Base-by-base conservation (phyloP, 2,797 vertebrate genomes). In the Phrynocephalus forsythii region DNA sequence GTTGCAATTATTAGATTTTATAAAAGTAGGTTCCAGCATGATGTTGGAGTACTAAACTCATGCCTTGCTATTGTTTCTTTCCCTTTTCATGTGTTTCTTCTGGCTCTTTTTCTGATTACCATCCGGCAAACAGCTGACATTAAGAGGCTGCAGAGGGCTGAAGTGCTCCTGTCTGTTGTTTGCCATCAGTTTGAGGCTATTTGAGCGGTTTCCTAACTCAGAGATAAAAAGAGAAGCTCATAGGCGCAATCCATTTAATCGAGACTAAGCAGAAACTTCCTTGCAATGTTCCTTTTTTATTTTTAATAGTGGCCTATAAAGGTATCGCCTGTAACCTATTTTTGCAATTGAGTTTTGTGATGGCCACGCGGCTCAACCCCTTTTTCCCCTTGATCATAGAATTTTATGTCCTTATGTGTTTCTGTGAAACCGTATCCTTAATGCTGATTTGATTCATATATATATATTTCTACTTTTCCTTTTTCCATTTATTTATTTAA, bases 31-130 rank as follows among this genome's bases (percentile, higher is more conserved):
- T 92, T 94, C 89, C 92, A 87, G 87, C 87, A 79, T 91, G 85
- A 94, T 96, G 86, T 94, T 94, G 90, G 86, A 95, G 95, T 94
- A 94, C 94, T 91, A 95, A 97, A 96, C 94, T 95, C 95, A 94
- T 84, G 95, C 94, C 92, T 80, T 93, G 92, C 96, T 94, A 94
- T 98, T 98, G 96, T 98, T 96, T 95, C 91, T 93, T 84, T 89
- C 79, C 93, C 91, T 94, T 94, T 95, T 97, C 95, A 95, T 95
- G 94, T 95, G 95, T 97, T 97, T 97, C 96, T 97, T 97, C 88
- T 68, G 95, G 96, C 95, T 96, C 96, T 98, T 97, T 97, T 97
- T 98, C 97, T 97, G 96, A 97, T 97, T 97, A 96, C 97, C 97
- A 97, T 97, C 96, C 95, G 92, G 96, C 93, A 96, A 97, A 97